A percentile compares a stretch with the other conserved stretches of the same genome.
These are phyloP conservation scores for Calliopsis andreniformis DNA, from an alignment of 1,140 invertebrate species.

Conservation along the genomic window DNA sequence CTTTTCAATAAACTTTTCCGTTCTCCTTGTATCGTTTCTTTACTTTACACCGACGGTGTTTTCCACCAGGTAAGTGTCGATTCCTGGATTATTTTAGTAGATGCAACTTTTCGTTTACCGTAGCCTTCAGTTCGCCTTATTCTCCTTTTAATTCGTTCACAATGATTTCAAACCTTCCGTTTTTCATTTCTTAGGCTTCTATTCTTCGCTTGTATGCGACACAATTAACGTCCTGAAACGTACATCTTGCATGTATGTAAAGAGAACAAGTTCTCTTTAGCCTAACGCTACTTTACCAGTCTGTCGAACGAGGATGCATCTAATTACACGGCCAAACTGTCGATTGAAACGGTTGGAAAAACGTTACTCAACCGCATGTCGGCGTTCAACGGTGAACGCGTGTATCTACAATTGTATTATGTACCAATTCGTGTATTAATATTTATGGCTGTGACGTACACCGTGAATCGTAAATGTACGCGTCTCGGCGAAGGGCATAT, in stretches of 20 bases:
- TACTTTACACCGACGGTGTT: conserved; percentile 10
- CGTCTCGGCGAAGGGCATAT: conserved; percentile 25
- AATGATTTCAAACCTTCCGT: neutral
- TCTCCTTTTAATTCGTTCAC: neutral
- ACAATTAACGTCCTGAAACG: neutral
- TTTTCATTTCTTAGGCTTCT: neutral
- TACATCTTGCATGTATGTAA: neutral
- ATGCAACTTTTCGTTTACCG: neutral
- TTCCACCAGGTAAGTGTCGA: conserved; percentile 33
- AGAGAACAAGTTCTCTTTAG: neutral
- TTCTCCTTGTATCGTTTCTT: conserved; percentile 38
- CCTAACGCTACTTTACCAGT: neutral
- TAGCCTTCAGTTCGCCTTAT: neutral
- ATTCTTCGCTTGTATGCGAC: neutral
- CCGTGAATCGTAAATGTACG: conserved; percentile 29
- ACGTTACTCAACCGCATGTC: conserved; percentile 7
- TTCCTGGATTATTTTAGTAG: conserved; percentile 17
- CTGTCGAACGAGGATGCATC: neutral
- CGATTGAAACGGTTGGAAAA: neutral
- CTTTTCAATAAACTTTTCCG: conserved; percentile 44
- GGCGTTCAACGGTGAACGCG: conserved; percentile 4
- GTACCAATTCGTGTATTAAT: conserved; percentile 27
- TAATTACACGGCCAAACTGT: neutral
- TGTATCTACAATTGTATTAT: conserved; percentile 13
- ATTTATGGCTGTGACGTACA: conserved; percentile 39